These are phyloP conservation scores for Tauraco erythrolophus DNA, from an alignment of 2,113 vertebrate species.

Conservation along the genomic window DNA sequence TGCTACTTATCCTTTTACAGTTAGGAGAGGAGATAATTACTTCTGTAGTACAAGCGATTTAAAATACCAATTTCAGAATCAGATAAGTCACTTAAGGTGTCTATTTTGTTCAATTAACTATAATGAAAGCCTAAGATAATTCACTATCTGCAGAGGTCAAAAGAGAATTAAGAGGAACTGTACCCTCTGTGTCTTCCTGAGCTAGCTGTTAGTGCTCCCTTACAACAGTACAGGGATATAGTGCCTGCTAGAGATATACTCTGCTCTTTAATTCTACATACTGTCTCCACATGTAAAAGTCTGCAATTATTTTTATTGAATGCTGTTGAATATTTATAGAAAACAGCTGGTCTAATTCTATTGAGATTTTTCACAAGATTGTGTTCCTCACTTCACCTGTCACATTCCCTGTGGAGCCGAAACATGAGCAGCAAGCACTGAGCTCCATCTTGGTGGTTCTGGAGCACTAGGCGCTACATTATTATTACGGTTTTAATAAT, in stretches of 20 bases:
- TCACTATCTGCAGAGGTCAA: neutral
- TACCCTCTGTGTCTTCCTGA: neutral
- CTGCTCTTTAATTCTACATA: neutral
- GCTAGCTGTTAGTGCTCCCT: neutral
- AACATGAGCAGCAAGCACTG: neutral
- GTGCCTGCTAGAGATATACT: neutral
- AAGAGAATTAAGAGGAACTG: neutral
- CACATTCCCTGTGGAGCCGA: neutral
- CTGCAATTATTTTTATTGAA: neutral
- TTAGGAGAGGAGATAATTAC: neutral
- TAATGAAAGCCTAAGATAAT: slow-evolving; percentile 1
- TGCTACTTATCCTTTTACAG: neutral
- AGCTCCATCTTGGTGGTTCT: neutral
- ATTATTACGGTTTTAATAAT: neutral
- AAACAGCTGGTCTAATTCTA: neutral
- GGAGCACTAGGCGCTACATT: neutral
- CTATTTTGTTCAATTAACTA: neutral
- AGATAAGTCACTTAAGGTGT: slow-evolving; percentile 19
- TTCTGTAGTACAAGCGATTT: neutral
- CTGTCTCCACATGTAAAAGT: neutral
- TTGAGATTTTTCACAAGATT: neutral
- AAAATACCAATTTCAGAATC: neutral
- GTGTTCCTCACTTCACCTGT: neutral
- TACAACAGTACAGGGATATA: neutral
- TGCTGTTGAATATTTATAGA: neutral